Conservation (phyloP, 2,888 invertebrate genomes). For the Cephus pulcher region DNA sequence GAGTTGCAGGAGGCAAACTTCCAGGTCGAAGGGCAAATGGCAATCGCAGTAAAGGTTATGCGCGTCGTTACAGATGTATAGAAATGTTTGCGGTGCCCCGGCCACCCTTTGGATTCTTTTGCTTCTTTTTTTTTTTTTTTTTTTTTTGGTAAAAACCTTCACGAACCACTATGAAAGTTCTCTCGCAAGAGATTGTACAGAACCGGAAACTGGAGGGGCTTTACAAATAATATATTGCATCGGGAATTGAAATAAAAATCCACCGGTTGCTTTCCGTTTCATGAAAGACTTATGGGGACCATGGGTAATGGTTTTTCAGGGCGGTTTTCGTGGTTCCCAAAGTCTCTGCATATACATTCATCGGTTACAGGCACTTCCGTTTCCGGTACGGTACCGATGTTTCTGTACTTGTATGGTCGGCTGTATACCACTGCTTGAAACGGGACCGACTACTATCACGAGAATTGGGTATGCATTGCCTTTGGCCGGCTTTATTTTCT, state of each 20-base stretch:
- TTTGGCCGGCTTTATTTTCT: conserved; percentile 44
- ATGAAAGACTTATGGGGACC: conserved; percentile 36
- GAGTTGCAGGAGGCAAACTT: background rate
- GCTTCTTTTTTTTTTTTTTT: no score
- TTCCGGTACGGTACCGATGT: conserved; percentile 13
- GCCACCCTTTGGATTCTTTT: background rate
- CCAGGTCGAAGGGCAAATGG: background rate
- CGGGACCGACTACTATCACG: conserved; percentile 3
- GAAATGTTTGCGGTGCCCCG: conserved; percentile 32
- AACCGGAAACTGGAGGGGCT: conserved; percentile 11
- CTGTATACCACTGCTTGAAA: background rate
- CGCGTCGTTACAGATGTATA: conserved; percentile 46
- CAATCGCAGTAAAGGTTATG: conserved; percentile 37
- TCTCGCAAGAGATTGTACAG: background rate
- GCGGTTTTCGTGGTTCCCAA: conserved; percentile 3
- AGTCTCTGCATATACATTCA: background rate
- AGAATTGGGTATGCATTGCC: conserved; percentile 49
- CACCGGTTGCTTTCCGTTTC: conserved; percentile 55
- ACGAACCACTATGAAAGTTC: background rate
- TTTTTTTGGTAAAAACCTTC: background rate
- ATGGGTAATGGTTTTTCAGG: conserved; percentile 1
- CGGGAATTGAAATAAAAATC: conserved; percentile 59
- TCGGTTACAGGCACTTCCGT: conserved; percentile 19
- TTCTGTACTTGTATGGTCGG: background rate
- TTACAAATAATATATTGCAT: conserved; percentile 46